Conservation (phyloP, 2,888 invertebrate genomes). For the Epinotia nisella region DNA sequence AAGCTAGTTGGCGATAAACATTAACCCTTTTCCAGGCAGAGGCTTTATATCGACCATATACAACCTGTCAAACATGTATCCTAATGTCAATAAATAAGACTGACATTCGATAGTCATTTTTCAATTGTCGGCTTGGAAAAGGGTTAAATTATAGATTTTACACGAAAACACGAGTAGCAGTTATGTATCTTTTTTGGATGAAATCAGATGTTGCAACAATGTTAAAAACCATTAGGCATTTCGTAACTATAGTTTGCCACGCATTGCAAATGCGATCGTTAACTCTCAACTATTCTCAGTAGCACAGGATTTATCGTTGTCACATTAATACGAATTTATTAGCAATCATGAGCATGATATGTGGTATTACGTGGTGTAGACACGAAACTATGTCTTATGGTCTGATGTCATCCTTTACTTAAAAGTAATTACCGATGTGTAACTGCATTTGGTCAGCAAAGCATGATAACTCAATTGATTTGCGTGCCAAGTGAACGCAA, state of each 20-base stretch:
- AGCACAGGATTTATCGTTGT: not conserved
- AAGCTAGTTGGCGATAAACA: too few species aligned
- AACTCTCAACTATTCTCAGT: not conserved
- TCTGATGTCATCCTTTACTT: not conserved
- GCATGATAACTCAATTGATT: not conserved
- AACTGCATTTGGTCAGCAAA: not conserved
- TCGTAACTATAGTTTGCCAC: not conserved
- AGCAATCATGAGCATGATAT: conserved; percentile 22
- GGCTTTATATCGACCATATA: too few species aligned
- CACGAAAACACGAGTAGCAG: too few species aligned
- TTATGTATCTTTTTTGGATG: too few species aligned
- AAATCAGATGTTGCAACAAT: not conserved
- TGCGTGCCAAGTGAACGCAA: too few species aligned
- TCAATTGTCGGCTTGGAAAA: too few species aligned
- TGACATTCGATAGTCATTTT: too few species aligned
- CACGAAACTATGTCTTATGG: not conserved
- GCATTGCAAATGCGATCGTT: not conserved
- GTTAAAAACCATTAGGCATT: not conserved
- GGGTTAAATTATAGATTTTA: too few species aligned
- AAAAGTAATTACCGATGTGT: not conserved
- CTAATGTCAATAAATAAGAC: too few species aligned
- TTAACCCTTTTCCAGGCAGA: too few species aligned
- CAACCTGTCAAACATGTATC: too few species aligned
- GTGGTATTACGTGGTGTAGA: not conserved
- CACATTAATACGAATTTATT: conserved; percentile 23